Percentiles rank a stretch among this genome's conserved stretches.
Evolutionary conservation across 2,888 invertebrate genomes (phyloP).

Genomic region (Archips crataeganus): DNA sequence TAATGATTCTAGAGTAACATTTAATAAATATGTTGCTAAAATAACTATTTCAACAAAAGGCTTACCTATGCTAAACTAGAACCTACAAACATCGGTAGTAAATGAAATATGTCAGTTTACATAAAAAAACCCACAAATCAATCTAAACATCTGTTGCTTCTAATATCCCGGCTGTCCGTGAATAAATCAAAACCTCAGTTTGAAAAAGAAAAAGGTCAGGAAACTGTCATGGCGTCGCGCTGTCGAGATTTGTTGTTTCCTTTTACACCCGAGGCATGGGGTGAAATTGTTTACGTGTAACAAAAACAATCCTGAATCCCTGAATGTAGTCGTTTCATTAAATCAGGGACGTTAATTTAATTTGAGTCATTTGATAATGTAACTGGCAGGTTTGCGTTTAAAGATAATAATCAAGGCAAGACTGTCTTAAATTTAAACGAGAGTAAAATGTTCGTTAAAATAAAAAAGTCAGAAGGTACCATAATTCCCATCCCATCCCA

Average conservation of each 20-base stretch:
- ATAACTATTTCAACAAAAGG: not conserved
- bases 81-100: not conserved
- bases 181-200: slow-evolving; percentile 61
- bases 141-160: slow-evolving; percentile 64
- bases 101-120: slow-evolving; percentile 12
- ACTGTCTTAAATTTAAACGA: not conserved
- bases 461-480: not conserved
- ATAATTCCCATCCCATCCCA: too few relatives aligned
- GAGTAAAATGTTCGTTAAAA: not conserved
- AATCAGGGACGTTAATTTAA: not conserved
- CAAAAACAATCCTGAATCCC: not conserved
- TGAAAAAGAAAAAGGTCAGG: slow-evolving; percentile 53
- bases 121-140: slow-evolving; percentile 45
- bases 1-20: not conserved
- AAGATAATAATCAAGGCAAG: not conserved
- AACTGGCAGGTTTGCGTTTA: not conserved
- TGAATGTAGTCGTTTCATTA: not conserved
- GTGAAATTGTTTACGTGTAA: slow-evolving; percentile 43
- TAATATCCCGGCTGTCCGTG: slow-evolving; percentile 58
- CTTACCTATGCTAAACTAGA: not conserved
- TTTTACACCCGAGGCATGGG: slow-evolving; percentile 49
- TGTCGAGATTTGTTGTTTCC: slow-evolving; percentile 60
- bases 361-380: not conserved
- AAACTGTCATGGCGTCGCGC: slow-evolving; percentile 60
- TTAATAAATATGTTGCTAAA: not conserved